A percentile compares a stretch with the other conserved stretches of the same genome.
These are phyloP conservation scores for Chionomys nivalis DNA, from an alignment of 2,113 vertebrate genomes.

Conservation along the genomic window DNA sequence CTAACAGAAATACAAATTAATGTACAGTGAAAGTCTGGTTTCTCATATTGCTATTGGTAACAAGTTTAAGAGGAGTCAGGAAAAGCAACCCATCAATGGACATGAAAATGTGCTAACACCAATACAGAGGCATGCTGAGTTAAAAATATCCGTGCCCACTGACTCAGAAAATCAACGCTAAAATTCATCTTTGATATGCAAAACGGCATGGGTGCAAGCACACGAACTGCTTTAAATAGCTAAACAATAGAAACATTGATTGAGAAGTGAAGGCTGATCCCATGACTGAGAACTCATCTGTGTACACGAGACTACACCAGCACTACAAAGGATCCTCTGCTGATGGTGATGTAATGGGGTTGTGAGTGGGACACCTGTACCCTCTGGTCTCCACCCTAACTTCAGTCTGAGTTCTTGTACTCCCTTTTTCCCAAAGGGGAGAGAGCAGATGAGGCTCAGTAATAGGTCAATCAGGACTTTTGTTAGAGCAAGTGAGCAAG, in stretches of 20 bases:
- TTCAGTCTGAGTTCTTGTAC: background rate
- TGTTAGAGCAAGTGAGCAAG: background rate
- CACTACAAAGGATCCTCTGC: background rate
- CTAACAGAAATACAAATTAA: background rate
- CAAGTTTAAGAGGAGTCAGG: background rate
- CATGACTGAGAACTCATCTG: background rate
- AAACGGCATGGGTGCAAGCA: background rate
- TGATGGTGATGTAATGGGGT: background rate
- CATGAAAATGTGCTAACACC: background rate
- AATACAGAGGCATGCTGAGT: background rate
- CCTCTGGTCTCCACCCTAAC: background rate
- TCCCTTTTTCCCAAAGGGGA: background rate
- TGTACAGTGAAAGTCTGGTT: background rate
- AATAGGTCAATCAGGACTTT: background rate
- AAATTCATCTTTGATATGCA: constrained; percentile 2
- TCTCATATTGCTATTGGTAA: background rate
- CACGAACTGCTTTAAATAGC: background rate
- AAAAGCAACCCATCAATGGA: background rate
- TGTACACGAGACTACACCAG: background rate
- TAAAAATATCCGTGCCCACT: background rate
- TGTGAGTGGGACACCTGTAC: background rate
- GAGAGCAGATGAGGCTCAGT: too few relatives aligned
- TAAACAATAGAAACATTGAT: background rate
- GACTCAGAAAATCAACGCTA: background rate
- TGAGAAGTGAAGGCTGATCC: background rate